Base-by-base conservation (phyloP, 1,140 invertebrate species). In the Asobara japonica region DNA sequence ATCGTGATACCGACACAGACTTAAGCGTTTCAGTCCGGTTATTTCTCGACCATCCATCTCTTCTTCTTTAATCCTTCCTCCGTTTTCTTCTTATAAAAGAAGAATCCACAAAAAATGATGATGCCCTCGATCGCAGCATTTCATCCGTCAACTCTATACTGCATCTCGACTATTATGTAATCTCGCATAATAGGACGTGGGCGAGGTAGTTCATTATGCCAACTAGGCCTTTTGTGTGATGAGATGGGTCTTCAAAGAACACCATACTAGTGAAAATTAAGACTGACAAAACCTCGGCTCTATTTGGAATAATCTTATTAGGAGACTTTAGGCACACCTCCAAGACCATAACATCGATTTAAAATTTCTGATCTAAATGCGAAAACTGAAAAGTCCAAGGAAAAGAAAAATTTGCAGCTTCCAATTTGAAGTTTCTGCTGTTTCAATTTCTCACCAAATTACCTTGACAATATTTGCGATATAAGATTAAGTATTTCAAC, bases 111-210 rank as follows among this genome's bases (percentile, higher is more conserved):
- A 16, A 67, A 45, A 31, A 27, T 25, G 25, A 7, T 48, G 30
- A 13, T 48, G 11, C 27, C 48, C 27, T 7, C 27, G 11, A 1
- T 27, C 11, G 8, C 4, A 27, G 20, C n/a, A 16, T 11, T 45
- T 45, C n/a, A 48, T 22, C 41, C 11, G 25, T 1, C 27, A 18
- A 41, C 41, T 27, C 30, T 48, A 38, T 27, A 67, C 8, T 45
- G 5, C 31, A 48, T 25, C 38, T 13, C 36, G 48, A 67, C 25
- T 70, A 77, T 80, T 81, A 80, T 75, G 78, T 78, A 80, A 81
- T 70, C 30, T 25, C n/a, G 62, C 11, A 71, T 77, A 80, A 80
- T 75, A 71, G 74, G 67, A 76, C 72, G 80, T 79, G 69, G 78
- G 76, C 78, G 80, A 77, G 76, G 76, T 76, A 18, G 61, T 74